A percentile compares a stretch with the other conserved stretches of the same genome.
Evolutionary conservation across 2,888 invertebrate species (phyloP).

Genomic region (Arge pagana): DNA sequence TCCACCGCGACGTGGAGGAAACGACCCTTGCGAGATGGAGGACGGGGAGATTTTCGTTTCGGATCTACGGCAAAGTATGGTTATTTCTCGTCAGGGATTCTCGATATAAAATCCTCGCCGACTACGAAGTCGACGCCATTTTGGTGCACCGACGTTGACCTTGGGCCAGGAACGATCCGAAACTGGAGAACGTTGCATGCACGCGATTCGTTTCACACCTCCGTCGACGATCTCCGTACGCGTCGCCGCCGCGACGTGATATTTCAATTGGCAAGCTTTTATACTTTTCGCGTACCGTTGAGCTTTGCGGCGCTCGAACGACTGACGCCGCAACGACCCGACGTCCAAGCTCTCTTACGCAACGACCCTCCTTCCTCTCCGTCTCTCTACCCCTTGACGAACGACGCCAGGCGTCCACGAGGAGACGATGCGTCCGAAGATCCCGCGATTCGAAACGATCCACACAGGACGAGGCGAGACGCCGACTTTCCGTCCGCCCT

Average conservation of each 20-base stretch:
- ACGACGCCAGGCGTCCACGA: conserved; percentile 26
- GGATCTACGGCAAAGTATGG: too few relatives aligned
- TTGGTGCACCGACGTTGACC: conserved; percentile 7
- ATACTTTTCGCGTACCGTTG: conserved; percentile 36
- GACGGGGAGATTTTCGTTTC: conserved; percentile 2
- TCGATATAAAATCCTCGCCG: too few relatives aligned
- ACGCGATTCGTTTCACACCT: conserved; percentile 9
- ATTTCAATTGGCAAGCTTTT: conserved; percentile 10
- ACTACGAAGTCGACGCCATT: conserved; percentile 6
- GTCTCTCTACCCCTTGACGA: conserved; percentile 27
- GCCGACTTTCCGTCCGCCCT: too few relatives aligned
- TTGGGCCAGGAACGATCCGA: too few relatives aligned
- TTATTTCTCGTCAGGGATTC: too few relatives aligned
- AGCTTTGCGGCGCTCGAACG: conserved; percentile 43
- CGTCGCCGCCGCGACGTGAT: background rate
- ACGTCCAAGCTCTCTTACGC: conserved; percentile 50
- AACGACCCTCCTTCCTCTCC: conserved; percentile 32
- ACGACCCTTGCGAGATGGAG: conserved; percentile 22
- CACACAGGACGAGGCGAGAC: background rate
- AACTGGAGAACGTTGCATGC: too few relatives aligned
- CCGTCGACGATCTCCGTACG: background rate
- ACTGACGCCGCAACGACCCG: conserved; percentile 48
- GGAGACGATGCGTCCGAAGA: conserved; percentile 29
- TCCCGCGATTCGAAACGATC: conserved; percentile 24
- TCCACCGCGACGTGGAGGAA: conserved; percentile 17